Evolutionary conservation across 2,888 invertebrate species (phyloP), one percentile per base, ranked within the genome.

Genomic region (Orchestes rusci): DNA sequence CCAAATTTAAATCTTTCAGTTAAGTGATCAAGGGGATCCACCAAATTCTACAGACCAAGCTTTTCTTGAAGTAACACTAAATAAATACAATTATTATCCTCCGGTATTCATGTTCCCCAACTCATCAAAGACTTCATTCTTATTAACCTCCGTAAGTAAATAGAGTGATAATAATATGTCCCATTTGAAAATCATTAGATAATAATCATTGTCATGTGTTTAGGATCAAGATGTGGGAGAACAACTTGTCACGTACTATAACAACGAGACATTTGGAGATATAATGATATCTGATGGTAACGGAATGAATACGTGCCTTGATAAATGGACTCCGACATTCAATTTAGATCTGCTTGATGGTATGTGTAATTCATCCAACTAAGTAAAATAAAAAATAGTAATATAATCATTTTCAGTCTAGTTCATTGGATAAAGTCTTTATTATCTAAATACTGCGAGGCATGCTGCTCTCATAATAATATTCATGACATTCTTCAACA

Each of bases 81-180:
- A 56, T 3, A 78, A 77, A 1, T 76, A 67, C 62, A 82, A 81
- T 65, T 81, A 73, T 63, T 64, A 76, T 51, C 55, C 59, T 2
- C 81, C 81, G 0, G 59, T 56, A 33, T 77, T 81, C 51, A 60
- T 67, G 18, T 76, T 71, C 56, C 80, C 80, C 16, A 28, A 12
- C 2, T 40, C 59, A 2, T 63, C 0, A 50, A 64, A 16, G 55
- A 54, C 3, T 60, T 74, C 16, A 62, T 73, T 43, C 61, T 76
- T 73, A 38, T 61, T 77, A 2, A 65, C 70, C 4, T 69, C 63
- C 62, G 74, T 74, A 61, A 55, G 56, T 44, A 34, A 18, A 23
- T 17, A 16, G n/a, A n/a, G n/a, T n/a, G n/a, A n/a, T n/a, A n/a
- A n/a, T n/a, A n/a, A n/a, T n/a, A n/a, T n/a, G n/a, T n/a, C n/a